phyloP scores from a whole-genome alignment of 1,140 invertebrate species.

The Camponotus floridanus region DNA sequence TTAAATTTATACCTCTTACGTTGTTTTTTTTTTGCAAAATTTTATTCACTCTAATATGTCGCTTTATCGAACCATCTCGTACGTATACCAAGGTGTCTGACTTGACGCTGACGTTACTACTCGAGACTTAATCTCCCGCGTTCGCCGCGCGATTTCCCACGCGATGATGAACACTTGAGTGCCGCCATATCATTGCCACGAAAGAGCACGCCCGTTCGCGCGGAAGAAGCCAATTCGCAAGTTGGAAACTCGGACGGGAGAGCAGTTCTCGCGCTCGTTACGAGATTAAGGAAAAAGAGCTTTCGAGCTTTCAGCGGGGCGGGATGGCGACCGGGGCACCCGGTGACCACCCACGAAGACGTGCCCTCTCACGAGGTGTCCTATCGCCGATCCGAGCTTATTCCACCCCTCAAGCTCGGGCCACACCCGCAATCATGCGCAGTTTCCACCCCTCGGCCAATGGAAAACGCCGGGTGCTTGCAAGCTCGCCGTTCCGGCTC shows the following conservation, averaged over 20 bases:
- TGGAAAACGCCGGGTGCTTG: conserved; percentile 77
- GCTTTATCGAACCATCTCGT: background rate
- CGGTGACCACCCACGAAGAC: conserved; percentile 80
- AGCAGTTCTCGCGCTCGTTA: conserved; percentile 69
- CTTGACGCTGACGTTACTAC: conserved; percentile 32
- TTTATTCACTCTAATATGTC: background rate
- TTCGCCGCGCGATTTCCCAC: conserved; percentile 38
- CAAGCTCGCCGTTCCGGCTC: conserved; percentile 79
- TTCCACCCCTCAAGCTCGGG: conserved; percentile 80
- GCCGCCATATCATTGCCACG: conserved; percentile 44
- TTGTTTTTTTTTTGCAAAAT: background rate
- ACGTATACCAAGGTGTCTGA: conserved; percentile 1
- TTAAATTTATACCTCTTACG: background rate
- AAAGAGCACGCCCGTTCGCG: conserved; percentile 56
- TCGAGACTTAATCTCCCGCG: conserved; percentile 28
- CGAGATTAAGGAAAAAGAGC: conserved; percentile 74
- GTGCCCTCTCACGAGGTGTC: conserved; percentile 78
- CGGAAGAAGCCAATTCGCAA: conserved; percentile 73
- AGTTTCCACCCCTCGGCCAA: conserved; percentile 84
- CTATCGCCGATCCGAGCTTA: conserved; percentile 82
- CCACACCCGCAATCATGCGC: conserved; percentile 84
- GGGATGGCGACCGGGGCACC: conserved; percentile 66
- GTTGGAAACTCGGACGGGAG: conserved; percentile 68
- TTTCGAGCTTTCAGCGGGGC: conserved; percentile 57
- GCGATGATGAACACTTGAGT: conserved; percentile 27